A percentile compares a stretch with the other conserved stretches of the same genome.
phyloP scores from a whole-genome alignment of 2,888 invertebrate genomes.

The Drosophila meridiana region DNA sequence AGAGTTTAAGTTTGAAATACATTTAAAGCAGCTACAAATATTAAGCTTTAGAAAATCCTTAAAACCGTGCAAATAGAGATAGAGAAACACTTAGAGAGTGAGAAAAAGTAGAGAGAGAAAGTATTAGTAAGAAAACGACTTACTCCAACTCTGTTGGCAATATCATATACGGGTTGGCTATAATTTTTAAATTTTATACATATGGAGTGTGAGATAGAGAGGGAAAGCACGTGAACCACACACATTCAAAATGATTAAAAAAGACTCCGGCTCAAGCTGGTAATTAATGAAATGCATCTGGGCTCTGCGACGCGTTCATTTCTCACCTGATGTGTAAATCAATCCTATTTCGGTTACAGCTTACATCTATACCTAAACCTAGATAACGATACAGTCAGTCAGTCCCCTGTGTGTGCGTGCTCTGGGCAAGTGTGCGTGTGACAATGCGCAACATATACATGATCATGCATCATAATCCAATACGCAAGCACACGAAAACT shows the following conservation, averaged over 20 bases:
- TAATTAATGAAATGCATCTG: constrained; percentile 69
- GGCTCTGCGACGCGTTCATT: constrained; percentile 47
- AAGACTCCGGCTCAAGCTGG: constrained; percentile 7
- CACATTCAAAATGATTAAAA: not conserved
- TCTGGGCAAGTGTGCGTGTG: constrained; percentile 65
- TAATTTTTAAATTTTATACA: not conserved
- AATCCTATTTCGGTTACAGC: constrained; percentile 70
- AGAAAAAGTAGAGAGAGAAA: not conserved
- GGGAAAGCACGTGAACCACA: no score
- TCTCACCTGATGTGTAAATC: constrained; percentile 82
- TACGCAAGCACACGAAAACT: constrained; percentile 59
- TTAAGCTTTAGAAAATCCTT: not conserved
- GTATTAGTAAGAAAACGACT: not conserved
- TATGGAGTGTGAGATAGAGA: no score
- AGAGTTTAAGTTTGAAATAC: not conserved
- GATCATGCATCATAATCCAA: constrained; percentile 81
- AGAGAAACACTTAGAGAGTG: no score
- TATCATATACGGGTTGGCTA: not conserved
- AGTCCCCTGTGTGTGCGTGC: constrained; percentile 31
- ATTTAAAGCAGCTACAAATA: not conserved
- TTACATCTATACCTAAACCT: constrained; percentile 27
- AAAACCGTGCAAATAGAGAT: not conserved
- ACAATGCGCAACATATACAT: constrained; percentile 62
- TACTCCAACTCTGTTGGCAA: not conserved
- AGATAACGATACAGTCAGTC: constrained; percentile 55